Conservation (phyloP, 2,797 vertebrate species). For the Gambusia yucatana region DNA sequence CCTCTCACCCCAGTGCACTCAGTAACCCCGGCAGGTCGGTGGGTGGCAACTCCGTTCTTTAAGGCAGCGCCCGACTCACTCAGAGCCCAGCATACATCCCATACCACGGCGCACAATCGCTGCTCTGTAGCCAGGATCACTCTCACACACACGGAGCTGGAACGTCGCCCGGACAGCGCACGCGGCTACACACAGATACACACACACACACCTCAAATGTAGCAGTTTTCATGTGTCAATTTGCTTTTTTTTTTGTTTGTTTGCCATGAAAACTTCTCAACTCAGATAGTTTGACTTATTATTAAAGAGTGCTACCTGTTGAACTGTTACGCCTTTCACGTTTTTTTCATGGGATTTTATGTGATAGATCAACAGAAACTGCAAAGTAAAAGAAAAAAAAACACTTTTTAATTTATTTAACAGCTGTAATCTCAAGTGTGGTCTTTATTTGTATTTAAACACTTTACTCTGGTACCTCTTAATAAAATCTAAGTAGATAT, state of each 20-base stretch:
- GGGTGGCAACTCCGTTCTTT: constrained; percentile 64
- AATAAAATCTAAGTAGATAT: neutral
- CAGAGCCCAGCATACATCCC: constrained; percentile 64
- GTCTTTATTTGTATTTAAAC: neutral
- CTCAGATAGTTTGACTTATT: neutral
- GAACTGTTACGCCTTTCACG: neutral
- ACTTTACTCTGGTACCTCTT: neutral
- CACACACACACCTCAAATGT: neutral
- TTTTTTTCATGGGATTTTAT: neutral
- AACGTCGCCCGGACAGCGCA: constrained; percentile 32
- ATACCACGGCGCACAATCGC: constrained; percentile 71
- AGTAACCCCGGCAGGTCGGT: constrained; percentile 66
- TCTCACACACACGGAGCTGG: constrained; percentile 40
- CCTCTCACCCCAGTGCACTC: constrained; percentile 51
- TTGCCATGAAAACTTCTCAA: neutral
- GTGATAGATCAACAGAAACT: neutral
- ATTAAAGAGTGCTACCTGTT: neutral
- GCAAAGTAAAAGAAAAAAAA: neutral
- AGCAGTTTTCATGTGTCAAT: neutral
- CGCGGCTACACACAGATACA: constrained; percentile 5
- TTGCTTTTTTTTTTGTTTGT: neutral
- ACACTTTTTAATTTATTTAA: neutral
- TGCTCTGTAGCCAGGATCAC: constrained; percentile 64
- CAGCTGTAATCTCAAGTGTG: neutral
- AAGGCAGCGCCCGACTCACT: constrained; percentile 44